These are phyloP conservation scores for Patella depressa DNA, from an alignment of 2,888 invertebrate genomes.

Conservation along the genomic window DNA sequence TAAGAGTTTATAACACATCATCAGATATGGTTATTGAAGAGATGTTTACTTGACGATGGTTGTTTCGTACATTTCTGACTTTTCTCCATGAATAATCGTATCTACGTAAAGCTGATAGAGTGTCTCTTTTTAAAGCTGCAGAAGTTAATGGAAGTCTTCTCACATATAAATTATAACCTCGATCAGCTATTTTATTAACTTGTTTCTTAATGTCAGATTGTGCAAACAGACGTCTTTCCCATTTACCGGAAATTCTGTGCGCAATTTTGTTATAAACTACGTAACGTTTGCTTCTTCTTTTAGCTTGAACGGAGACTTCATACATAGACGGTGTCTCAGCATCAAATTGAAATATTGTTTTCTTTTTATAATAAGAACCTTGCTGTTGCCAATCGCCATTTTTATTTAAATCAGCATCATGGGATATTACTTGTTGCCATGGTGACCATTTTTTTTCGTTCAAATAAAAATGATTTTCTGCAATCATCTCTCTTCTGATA, in stretches of 20 bases:
- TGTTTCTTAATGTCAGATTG: slow-evolving; percentile 34
- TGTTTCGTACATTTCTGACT: slow-evolving; percentile 19
- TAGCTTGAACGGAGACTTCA: slow-evolving; percentile 43
- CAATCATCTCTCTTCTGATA: slow-evolving; percentile 28
- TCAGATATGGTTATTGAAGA: background rate
- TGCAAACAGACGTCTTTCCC: slow-evolving; percentile 43
- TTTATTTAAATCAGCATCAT: slow-evolving; percentile 14
- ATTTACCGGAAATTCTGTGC: slow-evolving; percentile 33
- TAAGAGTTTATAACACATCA: background rate
- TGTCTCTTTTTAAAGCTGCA: background rate
- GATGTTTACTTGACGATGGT: slow-evolving; percentile 16
- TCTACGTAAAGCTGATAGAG: slow-evolving; percentile 27
- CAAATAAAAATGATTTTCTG: slow-evolving; percentile 41
- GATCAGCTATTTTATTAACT: slow-evolving; percentile 38
- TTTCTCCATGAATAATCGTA: slow-evolving; percentile 47
- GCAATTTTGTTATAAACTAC: slow-evolving; percentile 42
- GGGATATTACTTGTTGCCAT: slow-evolving; percentile 42
- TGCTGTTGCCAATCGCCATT: background rate
- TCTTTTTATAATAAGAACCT: background rate
- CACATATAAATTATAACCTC: slow-evolving; percentile 38
- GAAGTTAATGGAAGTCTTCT: slow-evolving; percentile 23
- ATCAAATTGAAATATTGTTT: slow-evolving; percentile 38
- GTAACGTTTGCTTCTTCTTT: slow-evolving; percentile 33
- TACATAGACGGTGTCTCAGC: slow-evolving; percentile 43
- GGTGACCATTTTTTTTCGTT: slow-evolving; percentile 42